phyloP scores from a whole-genome alignment of 1,140 invertebrate genomes.

The Drosophila bocqueti region DNA sequence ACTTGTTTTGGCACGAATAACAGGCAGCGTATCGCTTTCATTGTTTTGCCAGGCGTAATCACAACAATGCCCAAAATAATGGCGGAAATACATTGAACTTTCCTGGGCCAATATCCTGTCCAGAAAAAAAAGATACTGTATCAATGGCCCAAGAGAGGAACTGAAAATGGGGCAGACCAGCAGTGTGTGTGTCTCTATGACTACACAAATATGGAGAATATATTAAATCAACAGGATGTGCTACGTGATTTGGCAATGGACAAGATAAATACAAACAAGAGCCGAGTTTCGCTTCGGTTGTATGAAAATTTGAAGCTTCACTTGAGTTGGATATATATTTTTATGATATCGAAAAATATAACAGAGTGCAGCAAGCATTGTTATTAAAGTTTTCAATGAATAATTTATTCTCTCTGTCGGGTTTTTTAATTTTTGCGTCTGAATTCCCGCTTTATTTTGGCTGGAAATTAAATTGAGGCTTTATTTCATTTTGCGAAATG shows the following conservation, averaged over 20 bases:
- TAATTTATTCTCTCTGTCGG: too few relatives aligned
- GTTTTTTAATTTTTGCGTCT: not conserved
- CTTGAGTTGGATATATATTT: not conserved
- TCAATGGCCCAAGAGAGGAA: slow-evolving; percentile 10
- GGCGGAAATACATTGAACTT: slow-evolving; percentile 40
- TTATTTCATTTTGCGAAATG: not conserved
- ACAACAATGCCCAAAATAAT: slow-evolving; percentile 43
- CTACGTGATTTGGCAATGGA: slow-evolving; percentile 44
- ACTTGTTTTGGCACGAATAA: slow-evolving; percentile 17
- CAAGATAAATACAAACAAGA: slow-evolving; percentile 31
- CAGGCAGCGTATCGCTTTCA: slow-evolving; percentile 19
- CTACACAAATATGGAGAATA: slow-evolving; percentile 34
- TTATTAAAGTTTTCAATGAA: not conserved
- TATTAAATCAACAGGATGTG: slow-evolving; percentile 54
- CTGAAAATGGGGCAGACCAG: slow-evolving; percentile 4
- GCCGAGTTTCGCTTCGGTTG: too few relatives aligned
- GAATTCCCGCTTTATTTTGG: not conserved
- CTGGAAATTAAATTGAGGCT: not conserved
- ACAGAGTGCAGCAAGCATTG: not conserved
- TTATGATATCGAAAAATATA: not conserved
- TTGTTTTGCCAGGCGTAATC: slow-evolving; percentile 47
- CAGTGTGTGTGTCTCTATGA: slow-evolving; percentile 1
- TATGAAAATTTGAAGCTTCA: slow-evolving; percentile 1
- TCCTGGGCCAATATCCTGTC: slow-evolving; percentile 44
- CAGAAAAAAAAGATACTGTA: slow-evolving; percentile 6